These are phyloP conservation scores for Corythornis cristatus DNA, from an alignment of 2,113 vertebrate genomes.

Conservation along the genomic window DNA sequence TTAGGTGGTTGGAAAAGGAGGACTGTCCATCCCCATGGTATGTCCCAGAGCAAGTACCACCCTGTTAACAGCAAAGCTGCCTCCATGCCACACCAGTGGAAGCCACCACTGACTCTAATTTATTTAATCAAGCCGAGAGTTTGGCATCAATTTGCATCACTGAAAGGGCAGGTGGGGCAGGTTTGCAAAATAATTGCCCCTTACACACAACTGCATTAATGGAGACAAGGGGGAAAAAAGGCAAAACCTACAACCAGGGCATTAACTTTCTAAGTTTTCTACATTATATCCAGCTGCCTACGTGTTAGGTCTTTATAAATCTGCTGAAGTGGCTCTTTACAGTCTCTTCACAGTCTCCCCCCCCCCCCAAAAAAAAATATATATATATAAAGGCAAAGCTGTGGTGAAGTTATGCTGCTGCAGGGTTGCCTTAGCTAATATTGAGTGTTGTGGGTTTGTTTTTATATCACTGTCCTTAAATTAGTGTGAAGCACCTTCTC, in stretches of 20 bases:
- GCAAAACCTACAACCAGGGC: not conserved
- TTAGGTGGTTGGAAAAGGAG: not conserved
- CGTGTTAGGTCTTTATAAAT: not conserved
- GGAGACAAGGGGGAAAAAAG: not conserved
- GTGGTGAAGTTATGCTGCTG: not conserved
- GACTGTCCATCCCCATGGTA: not conserved
- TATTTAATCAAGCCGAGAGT: not conserved
- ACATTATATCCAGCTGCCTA: not conserved
- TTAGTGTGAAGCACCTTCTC: not conserved
- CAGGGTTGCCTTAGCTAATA: not conserved
- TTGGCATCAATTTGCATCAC: not conserved
- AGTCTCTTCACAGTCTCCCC: not conserved
- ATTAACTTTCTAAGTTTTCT: not conserved
- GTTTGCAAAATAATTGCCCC: not conserved
- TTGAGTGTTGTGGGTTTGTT: not conserved
- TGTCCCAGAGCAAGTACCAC: not conserved
- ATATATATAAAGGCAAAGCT: too few relatives aligned
- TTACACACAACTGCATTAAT: not conserved
- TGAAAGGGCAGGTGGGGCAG: not conserved
- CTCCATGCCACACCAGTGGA: not conserved
- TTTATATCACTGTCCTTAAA: not conserved
- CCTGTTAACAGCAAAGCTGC: not conserved
- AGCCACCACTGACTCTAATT: not conserved
- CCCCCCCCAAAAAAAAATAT: too few relatives aligned
- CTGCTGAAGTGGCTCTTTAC: not conserved